Conservation (phyloP, 2,797 vertebrate species). For the Spinus olivaceus region DNA sequence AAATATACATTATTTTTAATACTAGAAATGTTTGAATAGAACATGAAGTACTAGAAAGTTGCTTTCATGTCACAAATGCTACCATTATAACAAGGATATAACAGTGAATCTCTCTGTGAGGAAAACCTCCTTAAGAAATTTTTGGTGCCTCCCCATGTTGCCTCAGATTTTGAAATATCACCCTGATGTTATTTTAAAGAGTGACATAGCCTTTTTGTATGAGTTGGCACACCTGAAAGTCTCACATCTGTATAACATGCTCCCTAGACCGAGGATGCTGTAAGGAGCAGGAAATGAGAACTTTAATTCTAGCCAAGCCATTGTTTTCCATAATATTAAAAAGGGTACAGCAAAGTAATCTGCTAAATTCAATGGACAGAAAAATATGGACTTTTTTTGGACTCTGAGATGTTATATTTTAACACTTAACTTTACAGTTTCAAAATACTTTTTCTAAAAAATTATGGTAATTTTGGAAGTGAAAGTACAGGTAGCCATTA, state of each 20-base stretch:
- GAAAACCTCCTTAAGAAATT: background rate
- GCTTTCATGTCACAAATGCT: background rate
- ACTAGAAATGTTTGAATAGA: background rate
- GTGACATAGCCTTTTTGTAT: background rate
- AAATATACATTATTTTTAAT: background rate
- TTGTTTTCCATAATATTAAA: background rate
- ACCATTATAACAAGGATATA: background rate
- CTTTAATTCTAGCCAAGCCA: background rate
- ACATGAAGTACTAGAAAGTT: background rate
- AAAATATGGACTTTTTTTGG: background rate
- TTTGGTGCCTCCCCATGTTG: background rate
- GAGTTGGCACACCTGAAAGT: background rate
- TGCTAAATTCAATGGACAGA: background rate
- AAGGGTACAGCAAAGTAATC: background rate
- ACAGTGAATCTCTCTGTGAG: background rate
- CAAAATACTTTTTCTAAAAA: background rate
- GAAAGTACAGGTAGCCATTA: background rate
- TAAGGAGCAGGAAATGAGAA: slow-evolving; percentile 14
- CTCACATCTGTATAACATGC: background rate
- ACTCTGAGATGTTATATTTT: background rate
- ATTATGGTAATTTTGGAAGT: background rate
- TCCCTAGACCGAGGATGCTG: background rate
- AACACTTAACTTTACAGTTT: background rate
- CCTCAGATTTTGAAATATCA: background rate
- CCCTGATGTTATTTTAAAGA: background rate